Evolutionary conservation across 2,888 invertebrate species (phyloP), one percentile per base, ranked within the genome.

Genomic region (Itoplectis maculator): DNA sequence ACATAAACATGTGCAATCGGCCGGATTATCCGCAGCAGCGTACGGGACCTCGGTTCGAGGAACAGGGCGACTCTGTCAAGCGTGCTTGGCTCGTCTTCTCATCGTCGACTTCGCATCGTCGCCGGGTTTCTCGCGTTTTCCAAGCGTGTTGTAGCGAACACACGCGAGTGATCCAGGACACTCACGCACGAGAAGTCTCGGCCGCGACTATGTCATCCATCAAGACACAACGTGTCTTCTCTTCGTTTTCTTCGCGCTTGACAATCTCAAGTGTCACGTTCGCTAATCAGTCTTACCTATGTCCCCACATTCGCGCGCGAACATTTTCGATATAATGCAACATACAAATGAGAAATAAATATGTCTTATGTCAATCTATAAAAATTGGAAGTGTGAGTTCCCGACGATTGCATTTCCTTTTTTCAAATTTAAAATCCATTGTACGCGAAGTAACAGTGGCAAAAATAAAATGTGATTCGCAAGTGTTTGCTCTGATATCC

Each of bases 1-100:
- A 86, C 84, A 84, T 87, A 86, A 88, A 85, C 85, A 82, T 70
- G 84, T 81, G 82, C 73, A 84, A 82, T 70, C 51, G n/a, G 49
- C 54, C 42, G 42, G 40, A 72, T 76, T 65, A 74, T 63, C 63
- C 56, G 42, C 68, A 42, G 42, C 49, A 76, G 54, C 45, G n/a
- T n/a, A 13, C 49, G 68, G 49, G 49, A 47, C 23, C 56, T 9
- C 15, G 23, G 54, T 40, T 13, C 23, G 45, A 20, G 35, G 54
- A 66, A 23, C 51, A 66, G 70, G 29, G 45, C 37, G 49, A 42
- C 65, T 66, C 73, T 70, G 77, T 81, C 69, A 65, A 69, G 74
- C 65, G 59, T 47, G 65, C 63, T 54, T 54, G 15, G 68, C 72
- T 77, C 68, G 29, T 29, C 59, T 74, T 23, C 29, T 70, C 51